Percentiles rank a stretch among this genome's conserved stretches.
These are phyloP conservation scores for Apteryx mantelli DNA, from an alignment of 2,113 vertebrate species.

Conservation along the genomic window DNA sequence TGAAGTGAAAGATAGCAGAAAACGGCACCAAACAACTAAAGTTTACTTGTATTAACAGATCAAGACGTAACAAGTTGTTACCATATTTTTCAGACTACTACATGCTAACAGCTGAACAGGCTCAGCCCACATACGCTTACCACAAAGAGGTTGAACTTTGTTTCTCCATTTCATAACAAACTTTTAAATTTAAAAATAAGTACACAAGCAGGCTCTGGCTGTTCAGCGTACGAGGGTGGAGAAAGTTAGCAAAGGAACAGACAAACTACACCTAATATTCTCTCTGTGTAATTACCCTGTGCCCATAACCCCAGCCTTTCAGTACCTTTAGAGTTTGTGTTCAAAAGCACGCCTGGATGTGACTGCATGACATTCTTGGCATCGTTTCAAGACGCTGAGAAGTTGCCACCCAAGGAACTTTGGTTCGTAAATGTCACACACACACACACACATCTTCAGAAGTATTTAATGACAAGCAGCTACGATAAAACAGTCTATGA, in stretches of 20 bases:
- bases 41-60: neutral
- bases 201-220: neutral
- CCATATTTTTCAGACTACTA: neutral
- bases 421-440: neutral
- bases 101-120: neutral
- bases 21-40: neutral
- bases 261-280: neutral
- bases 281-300: neutral
- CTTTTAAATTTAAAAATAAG: neutral
- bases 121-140: neutral
- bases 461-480: slow-evolving; percentile 2
- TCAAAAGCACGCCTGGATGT: neutral
- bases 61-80: neutral
- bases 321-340: neutral
- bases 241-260: rapidly evolving
- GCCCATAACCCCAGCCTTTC: neutral
- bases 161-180: neutral
- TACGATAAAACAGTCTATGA: neutral
- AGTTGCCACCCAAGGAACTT: slow-evolving; percentile 36
- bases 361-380: neutral
- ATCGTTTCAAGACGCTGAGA: neutral
- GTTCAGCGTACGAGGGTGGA: neutral
- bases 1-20: neutral
- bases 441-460: neutral
- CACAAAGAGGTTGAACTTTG: neutral